phyloP scores from a whole-genome alignment of 2,113 vertebrate genomes.

The Lasiurus borealis region DNA sequence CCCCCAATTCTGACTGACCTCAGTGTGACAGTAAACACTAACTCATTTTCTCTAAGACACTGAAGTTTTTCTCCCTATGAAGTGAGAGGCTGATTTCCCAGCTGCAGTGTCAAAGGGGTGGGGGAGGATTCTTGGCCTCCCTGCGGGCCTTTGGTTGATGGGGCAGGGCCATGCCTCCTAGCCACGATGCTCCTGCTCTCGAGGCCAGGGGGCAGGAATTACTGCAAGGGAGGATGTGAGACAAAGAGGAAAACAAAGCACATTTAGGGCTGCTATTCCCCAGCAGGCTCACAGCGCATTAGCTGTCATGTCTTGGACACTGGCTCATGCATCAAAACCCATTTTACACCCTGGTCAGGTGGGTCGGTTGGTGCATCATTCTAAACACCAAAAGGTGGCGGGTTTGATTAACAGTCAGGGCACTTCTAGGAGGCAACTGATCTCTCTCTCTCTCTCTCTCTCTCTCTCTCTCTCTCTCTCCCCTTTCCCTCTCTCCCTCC shows the following conservation, averaged over 20 bases:
- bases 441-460: background rate
- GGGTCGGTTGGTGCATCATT: background rate
- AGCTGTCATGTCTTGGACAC: background rate
- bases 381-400: background rate
- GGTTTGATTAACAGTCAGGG: background rate
- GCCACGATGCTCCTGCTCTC: background rate
- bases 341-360: background rate
- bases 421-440: background rate
- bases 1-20: background rate
- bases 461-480: background rate
- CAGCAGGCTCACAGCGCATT: background rate
- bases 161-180: background rate
- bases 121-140: background rate
- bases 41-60: slow-evolving; percentile 10
- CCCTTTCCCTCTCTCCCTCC: background rate
- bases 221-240: background rate
- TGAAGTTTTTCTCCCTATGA: background rate
- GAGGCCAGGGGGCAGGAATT: background rate
- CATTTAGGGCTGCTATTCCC: background rate
- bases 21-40: background rate
- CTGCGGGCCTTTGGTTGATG: background rate
- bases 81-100: background rate
- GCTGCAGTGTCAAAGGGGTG: background rate
- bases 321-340: background rate
- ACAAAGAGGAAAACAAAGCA: background rate